Conservation (phyloP, 2,797 vertebrate species). For the Simalia tracyae region DNA sequence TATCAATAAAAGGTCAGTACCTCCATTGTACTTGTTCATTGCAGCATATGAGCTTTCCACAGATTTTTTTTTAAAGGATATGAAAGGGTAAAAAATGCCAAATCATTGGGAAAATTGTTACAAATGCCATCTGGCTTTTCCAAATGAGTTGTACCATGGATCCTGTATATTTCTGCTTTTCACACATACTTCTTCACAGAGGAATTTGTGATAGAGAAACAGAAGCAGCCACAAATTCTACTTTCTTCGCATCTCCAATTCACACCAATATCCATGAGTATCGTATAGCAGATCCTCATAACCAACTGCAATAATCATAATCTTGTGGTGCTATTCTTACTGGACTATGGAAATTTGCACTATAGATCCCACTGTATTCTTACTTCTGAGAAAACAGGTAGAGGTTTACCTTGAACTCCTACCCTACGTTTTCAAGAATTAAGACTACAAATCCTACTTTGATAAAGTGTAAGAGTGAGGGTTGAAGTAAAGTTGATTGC, state of each 20-base stretch:
- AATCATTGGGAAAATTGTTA: slow-evolving; percentile 48
- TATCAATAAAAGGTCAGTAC: slow-evolving; percentile 44
- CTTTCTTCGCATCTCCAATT: not conserved
- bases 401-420: not conserved
- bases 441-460: slow-evolving; percentile 16
- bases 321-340: not conserved
- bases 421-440: slow-evolving; percentile 5
- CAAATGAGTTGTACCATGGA: slow-evolving; percentile 52
- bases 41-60: slow-evolving; percentile 27
- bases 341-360: not conserved
- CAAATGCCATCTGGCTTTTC: slow-evolving; percentile 52
- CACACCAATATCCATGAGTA: slow-evolving; percentile 1
- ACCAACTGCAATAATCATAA: not conserved
- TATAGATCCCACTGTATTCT: not conserved
- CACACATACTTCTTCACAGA: slow-evolving; percentile 19
- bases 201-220: slow-evolving; percentile 32
- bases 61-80: slow-evolving; percentile 51
- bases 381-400: not conserved
- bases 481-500: not conserved
- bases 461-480: not conserved
- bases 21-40: slow-evolving; percentile 47
- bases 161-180: slow-evolving; percentile 34
- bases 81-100: slow-evolving; percentile 47
- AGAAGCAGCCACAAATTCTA: not conserved
- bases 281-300: not conserved